phyloP scores from a whole-genome alignment of 2,888 invertebrate genomes.

The Diarsia dahlii region DNA sequence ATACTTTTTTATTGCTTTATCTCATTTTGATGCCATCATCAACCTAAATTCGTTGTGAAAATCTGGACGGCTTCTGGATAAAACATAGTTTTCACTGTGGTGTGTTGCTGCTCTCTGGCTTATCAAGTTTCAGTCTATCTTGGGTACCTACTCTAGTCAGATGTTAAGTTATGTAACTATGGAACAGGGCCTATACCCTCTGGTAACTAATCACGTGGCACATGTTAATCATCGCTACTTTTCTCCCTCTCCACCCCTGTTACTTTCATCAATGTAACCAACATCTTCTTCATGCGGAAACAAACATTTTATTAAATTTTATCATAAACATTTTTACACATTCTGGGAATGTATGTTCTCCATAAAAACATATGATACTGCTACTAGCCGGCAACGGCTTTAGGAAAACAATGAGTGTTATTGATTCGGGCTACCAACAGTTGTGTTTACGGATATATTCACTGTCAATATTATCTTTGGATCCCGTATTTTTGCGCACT shows the following conservation, averaged over 20 bases:
- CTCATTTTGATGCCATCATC: slow-evolving; percentile 58
- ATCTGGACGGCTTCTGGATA: slow-evolving; percentile 14
- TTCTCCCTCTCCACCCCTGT: no score
- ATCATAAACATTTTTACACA: background rate
- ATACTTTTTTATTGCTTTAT: slow-evolving; percentile 62
- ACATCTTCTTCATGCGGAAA: background rate
- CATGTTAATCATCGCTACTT: background rate
- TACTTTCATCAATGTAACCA: background rate
- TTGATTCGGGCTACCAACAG: slow-evolving; percentile 56
- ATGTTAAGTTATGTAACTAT: background rate
- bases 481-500: slow-evolving; percentile 37
- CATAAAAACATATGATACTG: slow-evolving; percentile 7
- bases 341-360: background rate
- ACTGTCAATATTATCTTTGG: slow-evolving; percentile 68
- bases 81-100: background rate
- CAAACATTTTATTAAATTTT: background rate
- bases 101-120: background rate
- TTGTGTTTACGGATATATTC: slow-evolving; percentile 66
- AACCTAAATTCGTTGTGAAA: slow-evolving; percentile 55
- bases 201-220: background rate
- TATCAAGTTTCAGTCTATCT: background rate
- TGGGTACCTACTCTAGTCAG: background rate
- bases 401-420: slow-evolving; percentile 54
- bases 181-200: background rate
- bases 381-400: slow-evolving; percentile 11